A percentile compares a stretch with the other conserved stretches of the same genome.
phyloP scores from a whole-genome alignment of 2,113 vertebrate genomes.

The Tretioscincus oriximinensis region DNA sequence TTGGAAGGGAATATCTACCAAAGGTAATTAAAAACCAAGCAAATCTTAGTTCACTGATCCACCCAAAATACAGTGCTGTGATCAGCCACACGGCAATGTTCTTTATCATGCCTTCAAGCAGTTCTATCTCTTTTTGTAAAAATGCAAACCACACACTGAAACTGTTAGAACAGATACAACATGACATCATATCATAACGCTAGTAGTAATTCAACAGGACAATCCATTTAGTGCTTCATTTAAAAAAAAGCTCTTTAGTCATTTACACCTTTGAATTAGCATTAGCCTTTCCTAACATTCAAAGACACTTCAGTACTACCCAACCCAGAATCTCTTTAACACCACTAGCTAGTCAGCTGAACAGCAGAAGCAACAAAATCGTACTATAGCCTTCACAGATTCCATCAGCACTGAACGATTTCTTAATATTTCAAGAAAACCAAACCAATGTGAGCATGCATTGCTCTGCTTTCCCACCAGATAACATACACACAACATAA shows the following conservation, averaged over 20 bases:
- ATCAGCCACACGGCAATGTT: background rate
- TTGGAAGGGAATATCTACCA: rapidly evolving
- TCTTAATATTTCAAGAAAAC: background rate
- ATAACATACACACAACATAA: background rate
- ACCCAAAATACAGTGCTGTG: background rate
- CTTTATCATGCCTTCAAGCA: slow-evolving; percentile 26
- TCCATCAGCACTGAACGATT: slow-evolving; percentile 11
- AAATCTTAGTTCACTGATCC: rapidly evolving
- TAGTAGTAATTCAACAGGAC: background rate
- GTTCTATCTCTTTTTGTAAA: slow-evolving; percentile 14
- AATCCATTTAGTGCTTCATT: background rate
- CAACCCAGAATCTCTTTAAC: background rate
- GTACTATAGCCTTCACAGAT: slow-evolving; percentile 4
- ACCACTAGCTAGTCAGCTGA: background rate
- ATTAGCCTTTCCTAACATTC: background rate
- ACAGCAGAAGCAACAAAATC: background rate
- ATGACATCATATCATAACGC: slow-evolving; percentile 5
- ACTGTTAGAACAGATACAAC: background rate
- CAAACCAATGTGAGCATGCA: slow-evolving; percentile 6
- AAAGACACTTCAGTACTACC: background rate
- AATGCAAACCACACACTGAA: background rate
- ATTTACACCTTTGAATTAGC: background rate
- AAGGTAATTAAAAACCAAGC: background rate
- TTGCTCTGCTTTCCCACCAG: slow-evolving; percentile 2
- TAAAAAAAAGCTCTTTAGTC: background rate